Conservation (phyloP, 2,888 invertebrate genomes). For the Ectemnius continuus region DNA sequence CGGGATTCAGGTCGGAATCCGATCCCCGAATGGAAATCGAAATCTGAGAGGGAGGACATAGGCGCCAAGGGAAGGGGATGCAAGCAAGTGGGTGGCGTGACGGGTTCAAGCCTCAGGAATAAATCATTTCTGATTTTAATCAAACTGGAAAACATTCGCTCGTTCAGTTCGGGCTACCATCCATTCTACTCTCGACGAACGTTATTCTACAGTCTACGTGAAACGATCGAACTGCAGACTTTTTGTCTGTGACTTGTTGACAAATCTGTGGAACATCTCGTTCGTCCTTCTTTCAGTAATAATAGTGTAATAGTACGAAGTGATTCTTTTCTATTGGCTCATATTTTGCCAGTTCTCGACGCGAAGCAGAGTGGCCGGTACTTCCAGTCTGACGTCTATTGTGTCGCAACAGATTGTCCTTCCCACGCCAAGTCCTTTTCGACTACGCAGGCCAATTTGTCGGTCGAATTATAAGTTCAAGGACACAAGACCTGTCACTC, state of each 20-base stretch:
- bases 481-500: neutral
- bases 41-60: slow-evolving; percentile 38
- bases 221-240: neutral
- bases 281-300: neutral
- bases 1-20: slow-evolving; percentile 46
- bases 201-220: slow-evolving; percentile 24
- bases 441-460: slow-evolving; percentile 22
- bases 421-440: slow-evolving; percentile 24
- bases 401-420: slow-evolving; percentile 19
- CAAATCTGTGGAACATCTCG: no score
- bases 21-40: slow-evolving; percentile 51
- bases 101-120: slow-evolving; percentile 55
- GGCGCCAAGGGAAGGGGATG: slow-evolving; percentile 16
- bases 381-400: neutral
- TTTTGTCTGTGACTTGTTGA: neutral
- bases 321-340: slow-evolving; percentile 54
- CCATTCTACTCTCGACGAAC: slow-evolving; percentile 36
- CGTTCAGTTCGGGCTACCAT: slow-evolving; percentile 25
- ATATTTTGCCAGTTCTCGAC: slow-evolving; percentile 19
- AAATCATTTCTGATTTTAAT: slow-evolving; percentile 70
- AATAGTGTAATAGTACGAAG: slow-evolving; percentile 39
- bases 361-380: slow-evolving; percentile 3
- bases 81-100: slow-evolving; percentile 2
- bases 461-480: slow-evolving; percentile 13
- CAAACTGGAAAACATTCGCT: slow-evolving; percentile 52